Evolutionary conservation across 1,140 invertebrate genomes (phyloP), one percentile per base, ranked within the genome.

Genomic region (Papilio dardanus): DNA sequence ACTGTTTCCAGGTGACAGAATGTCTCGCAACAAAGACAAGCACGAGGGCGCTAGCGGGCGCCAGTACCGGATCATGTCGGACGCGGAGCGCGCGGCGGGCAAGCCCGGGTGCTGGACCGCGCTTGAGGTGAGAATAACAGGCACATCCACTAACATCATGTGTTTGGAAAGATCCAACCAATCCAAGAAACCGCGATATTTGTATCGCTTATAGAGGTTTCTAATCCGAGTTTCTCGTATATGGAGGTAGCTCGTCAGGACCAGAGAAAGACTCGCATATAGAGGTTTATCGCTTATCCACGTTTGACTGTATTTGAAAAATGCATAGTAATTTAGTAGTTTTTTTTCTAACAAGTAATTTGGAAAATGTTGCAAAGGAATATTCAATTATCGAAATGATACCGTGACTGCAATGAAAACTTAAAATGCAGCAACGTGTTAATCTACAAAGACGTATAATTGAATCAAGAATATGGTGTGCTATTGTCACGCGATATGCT

Each of bases 81-180:
- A 96, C 75, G 98, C 98, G 93, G 98, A 99, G 88, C 95, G 97
- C 83, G 97, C 97, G 85, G 96, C 97, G 85, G 98, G 98, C 75
- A 98, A 98, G 93, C 97, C 98, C 94, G 97, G 97, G 82, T 95
- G 96, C 93, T 98, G 97, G 97, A 95, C 96, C 88, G 96, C 96
- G 84, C 94, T 97, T 89, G 96, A 97, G 94, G 96, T 96, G 90
- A 74, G 71, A 10, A 71, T 46, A 46, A 6, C 19, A 19, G 2
- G 42, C 42, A 19, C 16, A 16, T 46, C 16, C 12, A 28, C 21
- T 62, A 62, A 62, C 24, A 62, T 24, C 21, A 4, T 6, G 4
- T 10, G 7, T 37, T n/a, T n/a, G n/a, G n/a, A n/a, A n/a, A n/a
- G n/a, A n/a, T n/a, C n/a, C n/a, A n/a, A n/a, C n/a, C n/a, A n/a